These are phyloP conservation scores for Molorchus minor DNA, from an alignment of 2,888 invertebrate genomes.

Conservation along the genomic window DNA sequence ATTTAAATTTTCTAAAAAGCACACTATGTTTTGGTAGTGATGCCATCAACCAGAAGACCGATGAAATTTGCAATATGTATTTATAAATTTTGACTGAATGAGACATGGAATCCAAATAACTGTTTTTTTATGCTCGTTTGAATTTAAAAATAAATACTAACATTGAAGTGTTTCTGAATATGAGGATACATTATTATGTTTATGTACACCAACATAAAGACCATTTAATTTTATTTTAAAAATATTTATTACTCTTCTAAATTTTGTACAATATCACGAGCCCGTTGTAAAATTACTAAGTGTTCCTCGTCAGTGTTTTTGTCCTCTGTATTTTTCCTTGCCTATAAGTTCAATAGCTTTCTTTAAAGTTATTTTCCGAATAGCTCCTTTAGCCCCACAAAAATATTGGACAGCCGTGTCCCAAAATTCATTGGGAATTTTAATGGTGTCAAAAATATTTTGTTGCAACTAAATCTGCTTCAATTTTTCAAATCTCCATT, in stretches of 20 bases:
- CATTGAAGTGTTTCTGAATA: too few relatives aligned
- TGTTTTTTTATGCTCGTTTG: too few relatives aligned
- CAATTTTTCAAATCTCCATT: constrained; percentile 85
- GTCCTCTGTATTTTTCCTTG: constrained; percentile 66
- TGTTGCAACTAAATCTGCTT: constrained; percentile 81
- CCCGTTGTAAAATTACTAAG: constrained; percentile 62
- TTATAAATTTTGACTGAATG: too few relatives aligned
- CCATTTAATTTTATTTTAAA: background rate
- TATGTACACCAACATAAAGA: too few relatives aligned
- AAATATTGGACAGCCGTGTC: constrained; percentile 76
- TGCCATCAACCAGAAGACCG: too few relatives aligned
- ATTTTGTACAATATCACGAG: constrained; percentile 73
- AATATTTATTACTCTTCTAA: constrained; percentile 61
- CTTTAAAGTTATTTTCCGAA: constrained; percentile 69
- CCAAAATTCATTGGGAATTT: constrained; percentile 72
- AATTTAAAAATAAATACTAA: too few relatives aligned
- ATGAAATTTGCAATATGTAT: too few relatives aligned
- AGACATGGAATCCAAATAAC: too few relatives aligned
- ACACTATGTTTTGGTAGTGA: too few relatives aligned
- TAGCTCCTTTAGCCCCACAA: constrained; percentile 73
- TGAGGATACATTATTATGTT: too few relatives aligned
- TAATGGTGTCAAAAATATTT: constrained; percentile 70
- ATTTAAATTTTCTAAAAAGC: too few relatives aligned
- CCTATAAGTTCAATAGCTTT: constrained; percentile 73
- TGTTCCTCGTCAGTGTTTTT: constrained; percentile 57